phyloP scores from a whole-genome alignment of 1,140 invertebrate species.

The Lepidotrigona ventralis region DNA sequence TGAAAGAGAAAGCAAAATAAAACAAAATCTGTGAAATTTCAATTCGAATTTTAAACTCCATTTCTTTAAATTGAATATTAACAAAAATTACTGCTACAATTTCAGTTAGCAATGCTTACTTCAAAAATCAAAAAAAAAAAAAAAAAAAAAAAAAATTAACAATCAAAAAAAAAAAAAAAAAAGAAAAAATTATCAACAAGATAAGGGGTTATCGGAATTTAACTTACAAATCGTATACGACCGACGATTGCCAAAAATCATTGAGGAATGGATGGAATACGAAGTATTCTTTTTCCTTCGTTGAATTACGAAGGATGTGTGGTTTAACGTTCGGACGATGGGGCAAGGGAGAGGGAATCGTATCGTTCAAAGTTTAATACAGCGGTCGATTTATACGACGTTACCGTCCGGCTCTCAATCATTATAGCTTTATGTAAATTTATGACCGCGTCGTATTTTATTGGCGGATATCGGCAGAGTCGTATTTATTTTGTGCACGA shows the following conservation, averaged over 20 bases:
- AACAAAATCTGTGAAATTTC: no score
- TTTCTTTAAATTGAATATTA: no score
- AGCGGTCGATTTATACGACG: constrained; percentile 29
- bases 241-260: neutral
- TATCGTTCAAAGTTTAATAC: constrained; percentile 44
- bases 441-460: constrained; percentile 31
- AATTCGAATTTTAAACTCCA: no score
- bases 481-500: constrained; percentile 41
- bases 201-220: neutral
- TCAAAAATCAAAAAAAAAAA: no score
- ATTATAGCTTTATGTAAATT: constrained; percentile 35
- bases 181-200: no score
- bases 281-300: neutral
- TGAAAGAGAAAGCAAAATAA: no score
- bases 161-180: no score
- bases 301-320: constrained; percentile 26
- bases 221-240: neutral
- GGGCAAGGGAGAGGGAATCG: neutral
- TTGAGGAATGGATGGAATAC: neutral
- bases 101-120: no score
- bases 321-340: constrained; percentile 16
- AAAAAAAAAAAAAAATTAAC: no score
- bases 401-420: constrained; percentile 39
- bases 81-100: no score
- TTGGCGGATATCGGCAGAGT: constrained; percentile 24